Percentiles rank a stretch among this genome's conserved stretches.
Evolutionary conservation across 2,113 vertebrate genomes (phyloP).

Genomic region (Tetrax tetrax): DNA sequence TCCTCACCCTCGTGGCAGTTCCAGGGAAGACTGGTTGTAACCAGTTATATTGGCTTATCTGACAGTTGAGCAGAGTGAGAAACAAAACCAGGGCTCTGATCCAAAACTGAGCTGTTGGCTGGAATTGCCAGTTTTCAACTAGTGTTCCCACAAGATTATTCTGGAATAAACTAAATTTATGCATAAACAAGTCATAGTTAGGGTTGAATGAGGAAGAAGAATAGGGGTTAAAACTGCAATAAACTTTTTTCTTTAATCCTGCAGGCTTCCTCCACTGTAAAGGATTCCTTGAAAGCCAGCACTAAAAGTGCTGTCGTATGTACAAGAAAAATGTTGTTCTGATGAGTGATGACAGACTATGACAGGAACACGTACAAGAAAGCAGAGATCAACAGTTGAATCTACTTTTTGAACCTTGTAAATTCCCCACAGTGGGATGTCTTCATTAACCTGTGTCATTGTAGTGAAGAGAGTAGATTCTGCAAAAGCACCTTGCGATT

Average conservation of each 20-base stretch:
- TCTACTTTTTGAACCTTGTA: neutral
- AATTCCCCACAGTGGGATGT: neutral
- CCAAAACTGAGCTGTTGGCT: neutral
- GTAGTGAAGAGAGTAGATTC: neutral
- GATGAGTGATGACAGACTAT: neutral
- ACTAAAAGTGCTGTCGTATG: neutral
- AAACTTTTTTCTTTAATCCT: neutral
- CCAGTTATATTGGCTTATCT: neutral
- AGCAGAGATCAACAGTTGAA: neutral
- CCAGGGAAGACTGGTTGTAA: neutral
- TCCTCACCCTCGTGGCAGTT: rapidly evolving
- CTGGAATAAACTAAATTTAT: neutral
- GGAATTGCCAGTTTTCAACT: neutral
- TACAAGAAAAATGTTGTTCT: neutral
- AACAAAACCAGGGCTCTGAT: neutral
- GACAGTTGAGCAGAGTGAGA: neutral
- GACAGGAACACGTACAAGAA: neutral
- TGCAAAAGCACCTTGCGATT: neutral
- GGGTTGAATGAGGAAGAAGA: neutral
- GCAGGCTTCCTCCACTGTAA: neutral
- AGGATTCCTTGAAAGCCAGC: neutral
- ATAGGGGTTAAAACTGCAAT: neutral
- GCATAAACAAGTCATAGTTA: neutral
- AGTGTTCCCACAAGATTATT: neutral
- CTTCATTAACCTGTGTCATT: neutral